These are phyloP conservation scores for Physeter macrocephalus DNA, from an alignment of 2,113 vertebrate genomes.

Conservation along the genomic window DNA sequence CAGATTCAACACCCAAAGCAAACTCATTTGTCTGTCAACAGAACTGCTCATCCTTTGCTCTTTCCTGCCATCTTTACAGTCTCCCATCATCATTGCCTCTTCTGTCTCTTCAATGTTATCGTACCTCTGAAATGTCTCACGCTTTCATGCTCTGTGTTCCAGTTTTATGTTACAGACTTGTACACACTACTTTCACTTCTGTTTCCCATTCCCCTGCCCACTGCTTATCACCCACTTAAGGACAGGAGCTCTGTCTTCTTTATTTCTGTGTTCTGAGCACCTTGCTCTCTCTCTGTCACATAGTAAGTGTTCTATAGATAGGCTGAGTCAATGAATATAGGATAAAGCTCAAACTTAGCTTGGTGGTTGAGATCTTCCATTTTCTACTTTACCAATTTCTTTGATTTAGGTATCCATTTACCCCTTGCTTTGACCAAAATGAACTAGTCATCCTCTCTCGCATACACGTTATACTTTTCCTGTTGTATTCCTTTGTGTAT, in stretches of 20 bases:
- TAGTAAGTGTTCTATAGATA: background rate
- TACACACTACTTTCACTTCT: background rate
- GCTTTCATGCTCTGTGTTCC: background rate
- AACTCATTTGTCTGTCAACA: background rate
- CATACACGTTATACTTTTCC: background rate
- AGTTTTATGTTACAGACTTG: background rate
- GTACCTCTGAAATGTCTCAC: no score
- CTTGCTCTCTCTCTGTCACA: background rate
- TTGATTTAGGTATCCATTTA: no score
- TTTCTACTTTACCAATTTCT: background rate
- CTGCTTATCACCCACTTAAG: background rate
- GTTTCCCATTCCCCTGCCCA: background rate
- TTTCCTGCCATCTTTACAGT: background rate
- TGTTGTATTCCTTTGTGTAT: background rate
- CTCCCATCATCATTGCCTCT: background rate
- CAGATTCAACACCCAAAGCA: background rate
- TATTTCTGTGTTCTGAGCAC: background rate
- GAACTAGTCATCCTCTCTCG: background rate
- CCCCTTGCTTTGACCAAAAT: background rate
- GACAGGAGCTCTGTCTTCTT: background rate
- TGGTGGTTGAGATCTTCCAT: background rate
- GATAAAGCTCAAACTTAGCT: background rate
- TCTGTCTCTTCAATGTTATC: background rate
- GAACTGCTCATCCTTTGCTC: background rate
- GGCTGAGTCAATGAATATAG: background rate